Evolutionary conservation across 2,113 vertebrate genomes (phyloP).

Genomic region (Pseudopodoces humilis): DNA sequence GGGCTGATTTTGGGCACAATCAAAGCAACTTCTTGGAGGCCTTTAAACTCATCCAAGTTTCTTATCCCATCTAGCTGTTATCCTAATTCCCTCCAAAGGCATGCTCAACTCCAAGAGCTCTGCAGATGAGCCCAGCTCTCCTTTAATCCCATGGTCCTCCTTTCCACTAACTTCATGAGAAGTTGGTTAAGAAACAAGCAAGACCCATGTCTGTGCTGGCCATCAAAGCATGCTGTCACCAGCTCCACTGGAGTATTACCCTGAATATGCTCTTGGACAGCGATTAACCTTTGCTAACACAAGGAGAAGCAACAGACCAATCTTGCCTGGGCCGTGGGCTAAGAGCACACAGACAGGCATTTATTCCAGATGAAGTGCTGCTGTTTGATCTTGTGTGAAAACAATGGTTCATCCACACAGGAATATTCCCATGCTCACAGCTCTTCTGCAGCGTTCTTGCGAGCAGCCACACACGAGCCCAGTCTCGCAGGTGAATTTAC

Average conservation of each 20-base stretch:
- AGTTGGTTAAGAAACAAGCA: not conserved
- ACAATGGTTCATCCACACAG: not conserved
- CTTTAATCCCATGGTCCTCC: not conserved
- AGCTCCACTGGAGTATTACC: not conserved
- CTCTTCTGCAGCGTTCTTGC: rapidly evolving
- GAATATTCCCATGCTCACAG: not conserved
- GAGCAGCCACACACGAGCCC: rapidly evolving
- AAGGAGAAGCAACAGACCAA: not conserved
- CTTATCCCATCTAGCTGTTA: not conserved
- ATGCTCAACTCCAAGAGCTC: not conserved
- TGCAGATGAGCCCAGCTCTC: not conserved
- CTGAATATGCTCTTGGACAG: not conserved
- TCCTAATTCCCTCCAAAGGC: not conserved
- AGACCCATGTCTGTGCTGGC: not conserved
- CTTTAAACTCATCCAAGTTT: not conserved
- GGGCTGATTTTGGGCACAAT: not conserved
- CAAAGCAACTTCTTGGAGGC: not conserved
- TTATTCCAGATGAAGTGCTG: not conserved
- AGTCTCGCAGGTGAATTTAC: not conserved
- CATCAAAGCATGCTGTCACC: not conserved
- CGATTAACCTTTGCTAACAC: not conserved
- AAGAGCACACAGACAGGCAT: not conserved
- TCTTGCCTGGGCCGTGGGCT: not conserved
- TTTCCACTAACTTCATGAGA: not conserved
- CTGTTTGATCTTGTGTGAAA: not conserved